phyloP scores from a whole-genome alignment of 2,797 vertebrate genomes.

The Pseudochaenichthys georgianus region DNA sequence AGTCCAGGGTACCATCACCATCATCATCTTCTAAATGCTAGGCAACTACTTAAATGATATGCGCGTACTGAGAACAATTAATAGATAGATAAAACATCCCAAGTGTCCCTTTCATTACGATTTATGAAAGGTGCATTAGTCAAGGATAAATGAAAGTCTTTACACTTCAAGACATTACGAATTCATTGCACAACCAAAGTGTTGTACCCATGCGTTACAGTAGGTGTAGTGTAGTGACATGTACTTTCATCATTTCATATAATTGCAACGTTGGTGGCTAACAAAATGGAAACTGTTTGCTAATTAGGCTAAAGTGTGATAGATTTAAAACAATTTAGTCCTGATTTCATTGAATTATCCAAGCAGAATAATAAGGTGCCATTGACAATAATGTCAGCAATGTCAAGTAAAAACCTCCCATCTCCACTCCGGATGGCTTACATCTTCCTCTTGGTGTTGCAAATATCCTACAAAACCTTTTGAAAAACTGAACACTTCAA shows the following conservation, averaged over 20 bases:
- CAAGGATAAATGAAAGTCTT: slow-evolving; percentile 15
- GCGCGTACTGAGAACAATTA: slow-evolving; percentile 17
- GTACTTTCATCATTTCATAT: neutral
- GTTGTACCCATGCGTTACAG: neutral
- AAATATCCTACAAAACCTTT: neutral
- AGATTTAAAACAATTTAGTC: slow-evolving; percentile 37
- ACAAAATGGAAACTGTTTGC: slow-evolving; percentile 38
- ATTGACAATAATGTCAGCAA: neutral
- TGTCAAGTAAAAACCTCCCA: neutral
- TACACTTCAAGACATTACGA: slow-evolving; percentile 11
- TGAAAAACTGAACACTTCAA: no score
- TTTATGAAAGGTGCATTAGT: slow-evolving; percentile 3
- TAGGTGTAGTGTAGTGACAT: neutral
- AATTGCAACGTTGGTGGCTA: slow-evolving; percentile 18
- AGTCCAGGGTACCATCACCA: slow-evolving; percentile 13
- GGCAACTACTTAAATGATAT: slow-evolving; percentile 8
- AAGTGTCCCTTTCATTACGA: slow-evolving; percentile 12
- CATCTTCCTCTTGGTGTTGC: neutral
- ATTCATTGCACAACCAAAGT: slow-evolving; percentile 20
- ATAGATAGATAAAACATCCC: slow-evolving; percentile 15
- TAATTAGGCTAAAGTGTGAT: slow-evolving; percentile 39
- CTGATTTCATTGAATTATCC: slow-evolving; percentile 27
- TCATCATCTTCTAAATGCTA: slow-evolving; percentile 14
- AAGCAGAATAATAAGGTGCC: slow-evolving; percentile 14
- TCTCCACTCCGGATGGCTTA: neutral